Evolutionary conservation across 2,888 invertebrate species (phyloP).

Genomic region (Prosopocoilus inquinatus): DNA sequence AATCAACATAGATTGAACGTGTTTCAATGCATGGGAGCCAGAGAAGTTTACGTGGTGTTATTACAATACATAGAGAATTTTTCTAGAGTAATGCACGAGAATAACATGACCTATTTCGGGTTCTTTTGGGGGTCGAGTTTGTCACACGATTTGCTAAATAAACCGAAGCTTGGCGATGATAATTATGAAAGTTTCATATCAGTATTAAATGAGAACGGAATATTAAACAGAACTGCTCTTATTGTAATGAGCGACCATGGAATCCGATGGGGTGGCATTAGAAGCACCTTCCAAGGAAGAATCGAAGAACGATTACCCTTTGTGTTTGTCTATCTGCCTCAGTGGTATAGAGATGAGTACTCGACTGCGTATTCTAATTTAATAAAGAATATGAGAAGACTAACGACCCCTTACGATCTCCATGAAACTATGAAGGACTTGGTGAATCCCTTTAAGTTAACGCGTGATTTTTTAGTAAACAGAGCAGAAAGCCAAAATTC

Average conservation of each 20-base stretch:
- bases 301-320: conserved; percentile 88
- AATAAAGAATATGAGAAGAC: conserved; percentile 61
- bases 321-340: conserved; percentile 70
- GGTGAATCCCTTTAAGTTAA: conserved; percentile 53
- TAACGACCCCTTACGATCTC: conserved; percentile 85
- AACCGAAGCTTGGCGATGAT: conserved; percentile 71
- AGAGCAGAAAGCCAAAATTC: conserved; percentile 47
- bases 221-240: conserved; percentile 66
- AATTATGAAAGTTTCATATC: conserved; percentile 60
- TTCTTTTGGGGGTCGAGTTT: conserved; percentile 83
- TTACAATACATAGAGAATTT: conserved; percentile 70
- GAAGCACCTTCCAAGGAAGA: conserved; percentile 79
- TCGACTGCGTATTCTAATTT: conserved; percentile 64
- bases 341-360: conserved; percentile 65
- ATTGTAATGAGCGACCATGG: conserved; percentile 89
- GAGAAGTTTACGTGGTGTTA: conserved; percentile 68
- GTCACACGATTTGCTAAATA: conserved; percentile 82
- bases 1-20: conserved; percentile 64
- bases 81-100: conserved; percentile 58
- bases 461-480: conserved; percentile 46
- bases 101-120: conserved; percentile 66
- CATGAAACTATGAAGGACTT: conserved; percentile 76
- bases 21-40: conserved; percentile 67
- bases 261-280: conserved; percentile 80
- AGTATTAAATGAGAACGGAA: conserved; percentile 52